Conservation (phyloP, 2,113 vertebrate genomes). For the Eonycteris spelaea region DNA sequence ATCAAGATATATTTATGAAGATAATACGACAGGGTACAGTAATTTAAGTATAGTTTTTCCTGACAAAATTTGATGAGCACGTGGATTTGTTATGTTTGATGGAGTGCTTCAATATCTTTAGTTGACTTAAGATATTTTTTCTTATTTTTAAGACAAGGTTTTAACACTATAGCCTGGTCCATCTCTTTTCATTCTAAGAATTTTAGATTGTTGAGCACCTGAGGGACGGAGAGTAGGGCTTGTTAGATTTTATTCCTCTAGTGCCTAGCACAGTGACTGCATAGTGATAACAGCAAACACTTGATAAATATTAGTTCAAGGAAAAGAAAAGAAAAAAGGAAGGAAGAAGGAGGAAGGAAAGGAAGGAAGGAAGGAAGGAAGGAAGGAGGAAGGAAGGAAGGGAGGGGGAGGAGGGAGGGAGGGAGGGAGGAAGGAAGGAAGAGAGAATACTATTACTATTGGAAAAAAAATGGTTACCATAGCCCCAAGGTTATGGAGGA, state of each 20-base stretch:
- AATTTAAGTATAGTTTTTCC: neutral
- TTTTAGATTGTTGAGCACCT: neutral
- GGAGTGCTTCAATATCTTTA: neutral
- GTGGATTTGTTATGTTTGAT: slow-evolving; percentile 5
- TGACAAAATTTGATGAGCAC: neutral
- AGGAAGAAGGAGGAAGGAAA: neutral
- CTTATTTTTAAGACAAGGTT: neutral
- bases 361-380: neutral
- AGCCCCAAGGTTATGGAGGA: neutral
- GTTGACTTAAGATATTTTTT: neutral
- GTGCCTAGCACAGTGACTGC: neutral
- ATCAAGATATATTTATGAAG: neutral
- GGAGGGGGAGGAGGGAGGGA: no score
- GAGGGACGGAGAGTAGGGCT: neutral
- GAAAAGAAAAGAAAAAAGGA: neutral
- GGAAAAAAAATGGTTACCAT: neutral
- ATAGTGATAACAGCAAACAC: neutral
- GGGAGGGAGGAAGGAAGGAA: neutral
- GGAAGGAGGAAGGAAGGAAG: neutral
- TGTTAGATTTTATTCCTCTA: neutral
- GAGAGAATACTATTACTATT: neutral
- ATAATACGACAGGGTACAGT: neutral
- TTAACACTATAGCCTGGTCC: neutral
- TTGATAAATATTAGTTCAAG: neutral
- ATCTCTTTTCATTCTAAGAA: neutral